Percentiles rank a stretch among this genome's conserved stretches.
Evolutionary conservation across 2,888 invertebrate genomes (phyloP).

Genomic region (Nysson spinosus): DNA sequence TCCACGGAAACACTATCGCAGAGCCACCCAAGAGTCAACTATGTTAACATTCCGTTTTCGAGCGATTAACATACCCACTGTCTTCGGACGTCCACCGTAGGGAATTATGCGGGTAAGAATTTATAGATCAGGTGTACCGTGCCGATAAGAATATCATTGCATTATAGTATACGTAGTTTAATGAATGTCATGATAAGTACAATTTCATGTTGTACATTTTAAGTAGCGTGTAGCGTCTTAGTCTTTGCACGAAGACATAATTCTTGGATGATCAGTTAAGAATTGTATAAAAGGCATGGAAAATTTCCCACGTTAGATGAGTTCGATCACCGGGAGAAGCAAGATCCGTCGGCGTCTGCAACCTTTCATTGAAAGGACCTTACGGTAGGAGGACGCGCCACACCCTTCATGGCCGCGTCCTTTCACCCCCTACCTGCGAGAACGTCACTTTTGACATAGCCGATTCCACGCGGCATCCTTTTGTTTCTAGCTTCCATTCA

Average conservation of each 20-base stretch:
- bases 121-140: conserved; percentile 48
- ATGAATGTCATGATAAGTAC: too few species aligned
- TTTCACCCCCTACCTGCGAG: conserved; percentile 60
- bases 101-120: conserved; percentile 46
- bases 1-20: too few species aligned
- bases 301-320: conserved; percentile 23
- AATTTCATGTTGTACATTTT: too few species aligned
- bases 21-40: too few species aligned
- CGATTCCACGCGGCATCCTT: conserved; percentile 60
- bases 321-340: conserved; percentile 46
- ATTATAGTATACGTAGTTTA: conserved; percentile 45
- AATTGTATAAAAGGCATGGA: background rate
- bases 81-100: conserved; percentile 25
- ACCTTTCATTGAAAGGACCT: conserved; percentile 64
- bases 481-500: conserved; percentile 66
- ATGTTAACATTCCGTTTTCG: too few species aligned
- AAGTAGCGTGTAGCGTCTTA: too few species aligned
- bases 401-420: conserved; percentile 70
- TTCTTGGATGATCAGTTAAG: too few species aligned
- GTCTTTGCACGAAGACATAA: too few species aligned
- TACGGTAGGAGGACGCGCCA: conserved; percentile 55
- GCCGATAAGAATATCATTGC: conserved; percentile 42
- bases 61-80: background rate
- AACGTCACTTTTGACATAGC: conserved; percentile 66
- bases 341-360: conserved; percentile 67